phyloP scores from a whole-genome alignment of 2,888 invertebrate species.

The Anarsia innoxiella region DNA sequence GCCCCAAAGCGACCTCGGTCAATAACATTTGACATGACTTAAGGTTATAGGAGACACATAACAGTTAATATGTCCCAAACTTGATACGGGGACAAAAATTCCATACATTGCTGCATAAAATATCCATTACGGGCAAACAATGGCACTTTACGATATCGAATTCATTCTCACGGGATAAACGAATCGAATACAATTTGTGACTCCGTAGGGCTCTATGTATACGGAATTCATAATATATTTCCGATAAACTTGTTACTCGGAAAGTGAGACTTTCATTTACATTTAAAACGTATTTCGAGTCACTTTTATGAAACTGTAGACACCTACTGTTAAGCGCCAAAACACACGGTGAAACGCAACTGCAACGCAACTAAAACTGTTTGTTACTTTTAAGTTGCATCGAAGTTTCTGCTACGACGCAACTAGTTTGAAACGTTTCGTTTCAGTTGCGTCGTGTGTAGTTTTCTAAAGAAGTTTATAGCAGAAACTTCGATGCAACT shows the following conservation, averaged over 20 bases:
- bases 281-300: too few relatives aligned
- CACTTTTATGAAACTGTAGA: too few relatives aligned
- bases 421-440: too few relatives aligned
- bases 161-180: slow-evolving; percentile 30
- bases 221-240: slow-evolving; percentile 19
- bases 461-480: too few relatives aligned
- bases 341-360: too few relatives aligned
- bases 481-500: too few relatives aligned
- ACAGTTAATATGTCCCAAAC: slow-evolving; percentile 28
- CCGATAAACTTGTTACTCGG: slow-evolving; percentile 12
- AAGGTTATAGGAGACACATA: slow-evolving; percentile 24
- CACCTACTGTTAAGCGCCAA: too few relatives aligned
- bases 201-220: slow-evolving; percentile 18
- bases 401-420: too few relatives aligned
- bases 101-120: slow-evolving; percentile 31
- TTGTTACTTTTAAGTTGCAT: too few relatives aligned
- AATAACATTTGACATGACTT: slow-evolving; percentile 13
- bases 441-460: too few relatives aligned
- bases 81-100: slow-evolving; percentile 26
- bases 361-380: too few relatives aligned
- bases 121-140: slow-evolving; percentile 34
- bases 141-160: slow-evolving; percentile 33
- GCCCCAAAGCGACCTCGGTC: slow-evolving; percentile 5
- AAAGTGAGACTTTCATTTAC: too few relatives aligned
- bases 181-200: slow-evolving; percentile 25